Base-by-base conservation (phyloP, 2,797 vertebrate genomes). In the Argentina silus region DNA sequence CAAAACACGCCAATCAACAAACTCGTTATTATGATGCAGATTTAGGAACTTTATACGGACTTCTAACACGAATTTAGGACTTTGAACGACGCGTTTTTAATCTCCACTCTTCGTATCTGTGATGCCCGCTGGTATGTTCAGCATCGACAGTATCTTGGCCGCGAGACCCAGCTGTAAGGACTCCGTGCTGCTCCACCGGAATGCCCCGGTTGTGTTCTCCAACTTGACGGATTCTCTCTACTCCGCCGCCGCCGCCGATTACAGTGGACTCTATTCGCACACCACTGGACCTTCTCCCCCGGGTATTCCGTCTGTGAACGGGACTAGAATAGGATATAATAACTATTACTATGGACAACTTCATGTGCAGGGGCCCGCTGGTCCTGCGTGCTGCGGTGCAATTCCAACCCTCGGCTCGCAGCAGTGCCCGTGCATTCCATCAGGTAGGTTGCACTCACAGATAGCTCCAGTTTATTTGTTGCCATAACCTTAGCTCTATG, bases 81-180 rank as follows among this genome's bases (percentile, higher is more conserved):
- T 62, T 80, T 76, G 51, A 47, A 71, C 65, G 8, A 56, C 10
- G 3, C 50, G 75, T 73, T 78, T 67, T 36, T 11, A 60, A 53
- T 43, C 10, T 17, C 43, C 50, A 60, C 67, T 42, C 42, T 42
- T 44, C 60, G 51, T 72, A 47, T 59, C 6, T 36, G 95, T 93
- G 93, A 98, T 98, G 97, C 97, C 96, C 89, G 95, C 96, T 85
- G 96, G 95, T 91, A 98, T 99, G 97, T 98, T 99, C 93, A 99
- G 96, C 93, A 98, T 99, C 88, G 97, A 99, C 94, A 98, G 95
- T 86, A 99, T 99, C 90, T 92, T 98, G 91, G 97, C 97, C 87
- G 95, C 93, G 67, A 93, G 97, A 90, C 95, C 97, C 89, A 96
- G 94, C 92, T 96, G 96, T 87, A 99, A 98, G 90, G 97, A 97